Percentiles rank a stretch among this genome's conserved stretches.
Evolutionary conservation across 2,113 vertebrate genomes (phyloP).

Genomic region (Aix galericulata): DNA sequence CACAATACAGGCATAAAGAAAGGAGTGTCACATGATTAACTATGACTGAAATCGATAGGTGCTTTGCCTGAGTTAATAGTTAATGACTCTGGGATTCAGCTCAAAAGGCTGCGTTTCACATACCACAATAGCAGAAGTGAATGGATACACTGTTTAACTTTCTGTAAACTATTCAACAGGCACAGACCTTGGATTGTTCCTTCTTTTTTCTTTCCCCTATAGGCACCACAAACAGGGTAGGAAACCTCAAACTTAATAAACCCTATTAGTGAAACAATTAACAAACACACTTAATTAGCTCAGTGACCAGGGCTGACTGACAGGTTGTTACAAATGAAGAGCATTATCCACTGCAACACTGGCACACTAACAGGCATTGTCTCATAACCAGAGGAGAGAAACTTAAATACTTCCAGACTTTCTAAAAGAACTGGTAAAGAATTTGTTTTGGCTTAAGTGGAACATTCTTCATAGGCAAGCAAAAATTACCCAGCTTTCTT

Average conservation of each 20-base stretch:
- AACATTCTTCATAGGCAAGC: constrained; percentile 78
- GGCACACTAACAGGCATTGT: constrained; percentile 75
- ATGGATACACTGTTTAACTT: constrained; percentile 58
- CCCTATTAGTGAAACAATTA: constrained; percentile 28
- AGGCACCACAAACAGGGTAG: background rate
- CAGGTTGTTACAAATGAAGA: constrained; percentile 44
- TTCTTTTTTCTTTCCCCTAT: background rate
- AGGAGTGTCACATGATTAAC: constrained; percentile 28
- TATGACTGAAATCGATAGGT: constrained; percentile 52
- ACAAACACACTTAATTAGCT: constrained; percentile 33
- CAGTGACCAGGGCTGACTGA: constrained; percentile 22
- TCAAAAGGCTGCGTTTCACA: constrained; percentile 50
- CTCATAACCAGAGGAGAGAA: constrained; percentile 72
- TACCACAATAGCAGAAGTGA: constrained; percentile 57
- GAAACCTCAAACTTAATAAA: constrained; percentile 39
- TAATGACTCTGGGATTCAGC: constrained; percentile 58
- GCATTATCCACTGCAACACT: constrained; percentile 29
- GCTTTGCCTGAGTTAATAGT: constrained; percentile 51
- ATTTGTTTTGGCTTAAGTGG: constrained; percentile 81
- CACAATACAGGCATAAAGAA: constrained; percentile 22
- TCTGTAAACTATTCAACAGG: constrained; percentile 48
- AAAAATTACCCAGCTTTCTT: constrained; percentile 74
- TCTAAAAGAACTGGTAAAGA: constrained; percentile 80
- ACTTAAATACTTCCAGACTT: constrained; percentile 82
- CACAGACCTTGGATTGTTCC: constrained; percentile 40